phyloP scores from a whole-genome alignment of 2,113 vertebrate genomes.

The Catharus bicknelli region DNA sequence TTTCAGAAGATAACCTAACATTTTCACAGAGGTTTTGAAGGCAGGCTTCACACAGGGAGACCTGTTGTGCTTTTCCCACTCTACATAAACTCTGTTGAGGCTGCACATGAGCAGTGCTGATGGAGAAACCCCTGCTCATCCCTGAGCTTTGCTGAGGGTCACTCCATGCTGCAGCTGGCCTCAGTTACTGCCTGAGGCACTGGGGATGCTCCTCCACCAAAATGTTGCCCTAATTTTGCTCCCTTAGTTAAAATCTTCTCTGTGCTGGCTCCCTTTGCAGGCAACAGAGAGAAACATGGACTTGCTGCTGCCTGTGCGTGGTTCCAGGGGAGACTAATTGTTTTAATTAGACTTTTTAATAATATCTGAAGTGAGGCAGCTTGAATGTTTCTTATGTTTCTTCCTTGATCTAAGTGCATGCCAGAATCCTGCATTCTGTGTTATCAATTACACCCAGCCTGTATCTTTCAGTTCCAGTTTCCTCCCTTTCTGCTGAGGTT shows the following conservation, averaged over 20 bases:
- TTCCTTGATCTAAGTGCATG: not conserved
- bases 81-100: not conserved
- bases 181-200: not conserved
- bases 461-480: not conserved
- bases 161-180: not conserved
- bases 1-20: not conserved
- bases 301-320: not conserved
- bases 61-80: not conserved
- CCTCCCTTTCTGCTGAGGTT: not conserved
- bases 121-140: not conserved
- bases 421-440: not conserved
- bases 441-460: not conserved
- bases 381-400: not conserved
- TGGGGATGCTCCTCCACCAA: not conserved
- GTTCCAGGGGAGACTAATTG: constrained; percentile 1
- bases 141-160: not conserved
- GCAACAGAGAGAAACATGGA: not conserved
- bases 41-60: not conserved
- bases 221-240: not conserved
- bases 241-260: not conserved
- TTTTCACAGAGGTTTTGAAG: not conserved
- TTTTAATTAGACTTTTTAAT: constrained; percentile 35
- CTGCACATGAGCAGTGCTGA: not conserved
- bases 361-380: not conserved
- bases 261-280: not conserved